phyloP scores from a whole-genome alignment of 2,113 vertebrate genomes.

The Gymnocephalus cernua region DNA sequence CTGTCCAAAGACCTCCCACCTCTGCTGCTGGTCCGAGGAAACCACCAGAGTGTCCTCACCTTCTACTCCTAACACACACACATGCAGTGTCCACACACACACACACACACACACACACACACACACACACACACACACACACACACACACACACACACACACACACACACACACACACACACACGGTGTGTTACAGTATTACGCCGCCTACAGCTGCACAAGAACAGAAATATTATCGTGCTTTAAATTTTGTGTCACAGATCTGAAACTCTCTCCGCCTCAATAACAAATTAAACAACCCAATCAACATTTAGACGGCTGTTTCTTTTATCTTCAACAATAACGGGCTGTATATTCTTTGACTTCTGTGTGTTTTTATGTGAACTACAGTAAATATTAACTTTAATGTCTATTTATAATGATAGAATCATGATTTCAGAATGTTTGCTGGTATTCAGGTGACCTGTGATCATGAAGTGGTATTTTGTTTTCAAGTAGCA shows the following conservation, averaged over 20 bases:
- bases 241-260: background rate
- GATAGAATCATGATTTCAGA: constrained; percentile 10
- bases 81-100: background rate
- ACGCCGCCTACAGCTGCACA: constrained; percentile 2
- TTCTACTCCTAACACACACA: constrained; percentile 92
- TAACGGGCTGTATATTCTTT: constrained; percentile 18
- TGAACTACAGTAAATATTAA: constrained; percentile 23
- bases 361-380: background rate
- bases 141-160: background rate
- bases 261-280: constrained; percentile 2
- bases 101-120: background rate
- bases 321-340: background rate
- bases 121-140: background rate
- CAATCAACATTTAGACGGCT: background rate
- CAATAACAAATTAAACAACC: constrained; percentile 18
- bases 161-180: constrained; percentile 23
- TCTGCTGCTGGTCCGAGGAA: constrained; percentile 94
- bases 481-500: background rate
- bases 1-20: constrained; percentile 94
- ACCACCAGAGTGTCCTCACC: constrained; percentile 98
- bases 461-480: background rate
- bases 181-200: background rate
- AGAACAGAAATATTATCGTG: background rate
- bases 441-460: constrained; percentile 12
- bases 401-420: constrained; percentile 25